Percentiles rank a stretch among this genome's conserved stretches.
These are phyloP conservation scores for Hassar affinis DNA, from an alignment of 2,113 vertebrate genomes.

Conservation along the genomic window DNA sequence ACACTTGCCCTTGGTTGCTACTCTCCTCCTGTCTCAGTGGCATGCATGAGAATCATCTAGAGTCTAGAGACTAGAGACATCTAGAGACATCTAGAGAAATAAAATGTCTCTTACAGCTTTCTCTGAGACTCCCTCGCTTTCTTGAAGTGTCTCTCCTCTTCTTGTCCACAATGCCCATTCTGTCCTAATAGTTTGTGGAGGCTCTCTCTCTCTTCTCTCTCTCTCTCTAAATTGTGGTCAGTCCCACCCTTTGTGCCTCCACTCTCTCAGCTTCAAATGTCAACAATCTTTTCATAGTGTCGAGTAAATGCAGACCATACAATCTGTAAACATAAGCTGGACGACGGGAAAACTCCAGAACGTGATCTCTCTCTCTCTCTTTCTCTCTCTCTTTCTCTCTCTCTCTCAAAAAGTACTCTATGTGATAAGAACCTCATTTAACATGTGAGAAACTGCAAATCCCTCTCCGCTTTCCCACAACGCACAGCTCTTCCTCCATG, in stretches of 20 bases:
- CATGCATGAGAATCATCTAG: conserved; percentile 23
- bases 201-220: conserved; percentile 16
- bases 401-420: neutral
- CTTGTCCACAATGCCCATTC: conserved; percentile 23
- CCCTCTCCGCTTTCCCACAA: conserved; percentile 17
- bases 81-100: conserved; percentile 5
- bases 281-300: conserved; percentile 41
- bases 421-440: neutral
- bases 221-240: conserved; percentile 36
- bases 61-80: conserved; percentile 13
- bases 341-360: conserved; percentile 25
- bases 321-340: conserved; percentile 30
- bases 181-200: conserved; percentile 13
- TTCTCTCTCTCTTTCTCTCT: no score
- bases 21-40: conserved; percentile 15
- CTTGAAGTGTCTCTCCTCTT: conserved; percentile 20
- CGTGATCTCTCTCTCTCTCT: conserved; percentile 1
- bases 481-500: neutral
- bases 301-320: conserved; percentile 36
- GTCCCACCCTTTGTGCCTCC: conserved; percentile 48
- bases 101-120: neutral
- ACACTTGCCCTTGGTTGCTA: conserved; percentile 21
- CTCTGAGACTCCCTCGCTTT: neutral
- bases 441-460: conserved; percentile 1
- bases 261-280: conserved; percentile 37